Conservation (phyloP, 2,888 invertebrate genomes). For the Neoscelio sp. region DNA sequence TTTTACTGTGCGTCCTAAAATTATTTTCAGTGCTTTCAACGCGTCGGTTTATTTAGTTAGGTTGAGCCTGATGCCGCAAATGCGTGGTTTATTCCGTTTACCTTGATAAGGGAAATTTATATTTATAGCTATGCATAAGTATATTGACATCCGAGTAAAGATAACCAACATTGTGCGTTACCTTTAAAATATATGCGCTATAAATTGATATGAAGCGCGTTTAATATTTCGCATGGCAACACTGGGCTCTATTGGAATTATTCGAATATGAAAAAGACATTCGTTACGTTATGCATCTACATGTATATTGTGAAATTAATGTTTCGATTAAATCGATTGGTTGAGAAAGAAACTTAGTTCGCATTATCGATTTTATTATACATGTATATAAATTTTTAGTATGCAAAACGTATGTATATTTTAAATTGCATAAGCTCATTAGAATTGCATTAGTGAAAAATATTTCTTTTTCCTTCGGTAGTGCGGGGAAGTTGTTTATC, state of each 20-base stretch:
- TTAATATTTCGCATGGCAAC: conserved; percentile 55
- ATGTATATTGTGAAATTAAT: conserved; percentile 51
- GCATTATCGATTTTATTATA: conserved; percentile 52
- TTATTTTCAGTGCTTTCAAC: conserved; percentile 66
- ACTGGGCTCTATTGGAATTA: conserved; percentile 43
- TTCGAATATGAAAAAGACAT: conserved; percentile 47
- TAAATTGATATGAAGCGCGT: conserved; percentile 58
- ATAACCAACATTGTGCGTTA: conserved; percentile 63
- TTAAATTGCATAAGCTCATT: conserved; percentile 60
- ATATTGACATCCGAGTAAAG: conserved; percentile 58
- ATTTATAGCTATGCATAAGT: conserved; percentile 68
- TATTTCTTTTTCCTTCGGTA: conserved; percentile 37
- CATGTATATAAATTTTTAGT: conserved; percentile 50
- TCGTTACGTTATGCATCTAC: conserved; percentile 48
- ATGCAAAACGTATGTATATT: conserved; percentile 49
- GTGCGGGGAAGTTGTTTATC: conserved; percentile 33
- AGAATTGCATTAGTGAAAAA: conserved; percentile 50
- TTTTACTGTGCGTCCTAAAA: conserved; percentile 49
- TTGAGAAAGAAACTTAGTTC: conserved; percentile 46
- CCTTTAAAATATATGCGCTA: conserved; percentile 61
- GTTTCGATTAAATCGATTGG: conserved; percentile 54
- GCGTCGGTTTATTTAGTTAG: conserved; percentile 68
- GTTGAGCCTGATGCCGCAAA: conserved; percentile 57
- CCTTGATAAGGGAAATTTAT: conserved; percentile 71
- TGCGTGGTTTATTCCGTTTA: conserved; percentile 54